A percentile compares a stretch with the other conserved stretches of the same genome.
These are phyloP conservation scores for Euschistus heros DNA, from an alignment of 1,140 invertebrate species.

Conservation along the genomic window DNA sequence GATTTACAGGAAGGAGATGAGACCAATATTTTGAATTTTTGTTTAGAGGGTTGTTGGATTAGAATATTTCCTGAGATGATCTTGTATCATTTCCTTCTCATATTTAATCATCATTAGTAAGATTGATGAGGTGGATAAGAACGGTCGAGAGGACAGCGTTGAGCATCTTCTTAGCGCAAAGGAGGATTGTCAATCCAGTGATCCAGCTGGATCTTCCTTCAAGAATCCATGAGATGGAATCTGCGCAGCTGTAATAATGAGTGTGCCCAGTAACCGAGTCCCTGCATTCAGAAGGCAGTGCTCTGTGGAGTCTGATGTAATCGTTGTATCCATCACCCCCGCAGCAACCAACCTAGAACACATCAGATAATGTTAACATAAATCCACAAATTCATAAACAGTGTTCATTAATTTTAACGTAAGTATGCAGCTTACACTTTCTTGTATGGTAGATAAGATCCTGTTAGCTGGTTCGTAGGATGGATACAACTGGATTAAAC, in stretches of 20 bases:
- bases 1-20: too few relatives aligned
- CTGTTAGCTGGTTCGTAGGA: conserved; percentile 48
- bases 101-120: too few relatives aligned
- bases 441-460: conserved; percentile 66
- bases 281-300: conserved; percentile 66
- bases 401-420: background rate
- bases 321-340: conserved; percentile 71
- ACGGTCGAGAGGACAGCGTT: conserved; percentile 20
- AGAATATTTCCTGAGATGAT: too few relatives aligned
- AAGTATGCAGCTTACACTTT: conserved; percentile 53
- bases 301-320: conserved; percentile 60
- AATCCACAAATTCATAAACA: background rate
- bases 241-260: conserved; percentile 74
- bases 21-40: too few relatives aligned
- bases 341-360: conserved; percentile 65
- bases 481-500: conserved; percentile 59
- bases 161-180: conserved; percentile 37
- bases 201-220: conserved; percentile 72
- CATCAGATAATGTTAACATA: background rate
- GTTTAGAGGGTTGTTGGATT: too few relatives aligned
- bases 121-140: conserved; percentile 15
- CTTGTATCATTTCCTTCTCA: too few relatives aligned
- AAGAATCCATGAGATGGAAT: conserved; percentile 73
- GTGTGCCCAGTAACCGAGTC: conserved; percentile 79
- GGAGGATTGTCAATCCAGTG: conserved; percentile 59